Evolutionary conservation across 2,797 vertebrate species (phyloP), one percentile per base, ranked within the genome.

Genomic region (Kryptolebias ocellatus): DNA sequence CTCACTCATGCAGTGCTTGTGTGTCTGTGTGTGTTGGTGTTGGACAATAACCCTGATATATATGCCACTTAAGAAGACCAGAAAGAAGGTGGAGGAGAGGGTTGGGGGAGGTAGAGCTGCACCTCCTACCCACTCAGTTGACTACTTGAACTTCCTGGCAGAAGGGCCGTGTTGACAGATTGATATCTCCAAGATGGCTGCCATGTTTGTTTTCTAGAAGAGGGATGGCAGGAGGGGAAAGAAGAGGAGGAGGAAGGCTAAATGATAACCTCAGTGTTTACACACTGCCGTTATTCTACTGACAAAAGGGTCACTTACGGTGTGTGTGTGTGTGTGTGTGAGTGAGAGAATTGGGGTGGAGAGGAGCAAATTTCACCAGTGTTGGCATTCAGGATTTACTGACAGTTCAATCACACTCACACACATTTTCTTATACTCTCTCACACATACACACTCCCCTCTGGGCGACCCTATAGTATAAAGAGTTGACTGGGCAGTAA

Each of bases 121-220:
- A 24, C 75, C 74, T 61, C 77, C 77, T 74, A n/a, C 63, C 69
- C 77, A 67, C 88, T 79, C 86, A 80, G 89, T 90, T 93, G 90
- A 96, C 95, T 93, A 91, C 94, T 96, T 96, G 94, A 96, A 96
- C 96, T 98, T 96, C 94, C 95, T 90, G 90, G 93, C 93, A 92
- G 91, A 91, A 87, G 88, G 90, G 85, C 85, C 76, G 92, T 86
- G 94, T 91, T 94, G 94, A 95, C 95, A 96, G 95, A 94, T 95
- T 93, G 94, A 96, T 96, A 95, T n/a, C 88, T 95, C 86, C 83
- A 90, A 89, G 93, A 96, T 96, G 95, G 94, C 90, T 54, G 85
- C 76, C 89, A 68, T 95, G 94, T 96, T 96, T 97, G 94, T 96
- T 95, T 96, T 93, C 84, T 92, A 78, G 74, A 83, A 85, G 78